Evolutionary conservation across 2,113 vertebrate genomes (phyloP).

Genomic region (Eulemur rufifrons): DNA sequence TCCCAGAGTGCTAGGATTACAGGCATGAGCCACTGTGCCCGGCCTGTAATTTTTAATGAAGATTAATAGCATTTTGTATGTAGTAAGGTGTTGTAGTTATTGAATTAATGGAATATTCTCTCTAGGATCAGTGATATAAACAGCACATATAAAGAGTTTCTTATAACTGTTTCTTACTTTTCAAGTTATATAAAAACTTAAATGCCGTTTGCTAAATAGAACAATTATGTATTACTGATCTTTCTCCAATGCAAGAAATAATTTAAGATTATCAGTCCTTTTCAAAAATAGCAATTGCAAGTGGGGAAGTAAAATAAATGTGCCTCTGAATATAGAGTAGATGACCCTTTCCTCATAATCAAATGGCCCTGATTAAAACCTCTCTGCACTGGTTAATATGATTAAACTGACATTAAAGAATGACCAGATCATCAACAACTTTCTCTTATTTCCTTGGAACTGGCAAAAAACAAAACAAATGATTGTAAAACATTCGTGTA

Average conservation of each 20-base stretch:
- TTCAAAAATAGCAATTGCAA: not conserved
- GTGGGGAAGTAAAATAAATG: not conserved
- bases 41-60: not conserved
- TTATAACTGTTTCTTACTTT: not conserved
- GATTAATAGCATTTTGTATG: not conserved
- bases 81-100: not conserved
- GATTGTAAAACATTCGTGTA: fast-evolving
- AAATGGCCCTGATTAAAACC: not conserved
- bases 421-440: not conserved
- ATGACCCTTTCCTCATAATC: not conserved
- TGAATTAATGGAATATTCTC: not conserved
- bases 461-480: not conserved
- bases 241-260: not conserved
- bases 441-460: not conserved
- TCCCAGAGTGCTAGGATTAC: too few species aligned
- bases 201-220: not conserved
- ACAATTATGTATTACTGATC: not conserved
- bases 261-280: not conserved
- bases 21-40: too few species aligned
- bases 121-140: not conserved
- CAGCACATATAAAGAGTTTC: not conserved
- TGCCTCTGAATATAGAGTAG: not conserved
- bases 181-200: not conserved
- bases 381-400: not conserved
- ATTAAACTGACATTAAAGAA: not conserved